These are phyloP conservation scores for Drosophila lutescens DNA, from an alignment of 2,888 invertebrate genomes.

Conservation along the genomic window DNA sequence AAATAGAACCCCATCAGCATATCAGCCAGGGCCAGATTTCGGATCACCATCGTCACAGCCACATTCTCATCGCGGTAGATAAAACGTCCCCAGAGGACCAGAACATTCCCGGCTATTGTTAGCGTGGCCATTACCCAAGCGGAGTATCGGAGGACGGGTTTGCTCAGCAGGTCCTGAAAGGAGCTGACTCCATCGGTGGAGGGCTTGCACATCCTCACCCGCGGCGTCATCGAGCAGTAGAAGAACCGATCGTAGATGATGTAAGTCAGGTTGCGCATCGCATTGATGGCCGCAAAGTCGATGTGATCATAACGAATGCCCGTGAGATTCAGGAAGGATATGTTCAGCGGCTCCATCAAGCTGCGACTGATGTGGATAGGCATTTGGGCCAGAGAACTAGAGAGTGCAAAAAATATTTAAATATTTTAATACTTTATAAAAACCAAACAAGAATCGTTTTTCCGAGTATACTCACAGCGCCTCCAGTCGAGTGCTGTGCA, in stretches of 20 bases:
- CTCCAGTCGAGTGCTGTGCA: conserved; percentile 83
- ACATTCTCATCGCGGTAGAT: conserved; percentile 87
- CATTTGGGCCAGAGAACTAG: conserved; percentile 84
- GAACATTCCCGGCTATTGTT: conserved; percentile 87
- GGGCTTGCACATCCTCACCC: conserved; percentile 86
- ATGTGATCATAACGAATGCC: conserved; percentile 85
- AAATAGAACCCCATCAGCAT: conserved; percentile 89
- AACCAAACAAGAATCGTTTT: background rate
- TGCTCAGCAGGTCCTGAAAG: conserved; percentile 86
- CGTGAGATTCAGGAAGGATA: conserved; percentile 85
- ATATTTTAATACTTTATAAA: no score
- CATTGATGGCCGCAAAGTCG: conserved; percentile 85
- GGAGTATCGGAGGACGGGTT: conserved; percentile 86
- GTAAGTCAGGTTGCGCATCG: conserved; percentile 85
- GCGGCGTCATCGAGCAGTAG: conserved; percentile 87
- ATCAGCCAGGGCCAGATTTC: conserved; percentile 88
- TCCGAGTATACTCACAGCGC: conserved; percentile 85
- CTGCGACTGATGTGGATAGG: conserved; percentile 73
- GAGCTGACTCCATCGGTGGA: conserved; percentile 88
- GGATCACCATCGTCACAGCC: conserved; percentile 87
- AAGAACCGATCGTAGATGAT: conserved; percentile 87
- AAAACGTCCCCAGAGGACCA: conserved; percentile 87
- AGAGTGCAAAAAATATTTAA: no score
- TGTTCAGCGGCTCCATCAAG: conserved; percentile 76
- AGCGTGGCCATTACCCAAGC: conserved; percentile 87